phyloP scores from a whole-genome alignment of 2,888 invertebrate genomes.

The Drosophila macrospina region DNA sequence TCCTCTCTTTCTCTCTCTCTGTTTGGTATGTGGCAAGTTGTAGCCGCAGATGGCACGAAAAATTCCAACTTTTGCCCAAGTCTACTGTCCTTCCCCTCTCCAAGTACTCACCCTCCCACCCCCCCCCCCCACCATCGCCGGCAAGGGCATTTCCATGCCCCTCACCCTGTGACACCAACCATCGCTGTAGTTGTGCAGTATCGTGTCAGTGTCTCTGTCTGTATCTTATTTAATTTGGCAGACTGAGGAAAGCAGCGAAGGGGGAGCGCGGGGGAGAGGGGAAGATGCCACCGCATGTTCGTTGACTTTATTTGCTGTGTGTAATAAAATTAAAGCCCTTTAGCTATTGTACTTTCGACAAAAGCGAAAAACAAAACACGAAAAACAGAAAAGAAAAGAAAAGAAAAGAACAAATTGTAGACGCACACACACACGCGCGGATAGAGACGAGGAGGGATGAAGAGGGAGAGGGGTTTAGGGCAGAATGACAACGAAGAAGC shows the following conservation, averaged over 20 bases:
- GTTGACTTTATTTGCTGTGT: slow-evolving; percentile 80
- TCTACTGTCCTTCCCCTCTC: slow-evolving; percentile 2
- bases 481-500: slow-evolving; percentile 6
- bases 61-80: slow-evolving; percentile 64
- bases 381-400: too few relatives aligned
- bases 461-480: not conserved
- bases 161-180: not conserved
- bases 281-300: slow-evolving; percentile 69
- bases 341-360: slow-evolving; percentile 76
- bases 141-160: too few relatives aligned
- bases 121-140: slow-evolving; percentile 10
- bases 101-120: too few relatives aligned
- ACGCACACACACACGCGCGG: slow-evolving; percentile 27
- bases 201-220: slow-evolving; percentile 23
- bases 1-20: too few relatives aligned
- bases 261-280: not conserved
- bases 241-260: slow-evolving; percentile 5
- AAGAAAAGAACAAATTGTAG: slow-evolving; percentile 67
- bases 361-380: slow-evolving; percentile 17
- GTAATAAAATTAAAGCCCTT: slow-evolving; percentile 81
- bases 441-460: not conserved
- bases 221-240: slow-evolving; percentile 74
- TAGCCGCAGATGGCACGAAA: slow-evolving; percentile 76
- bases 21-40: slow-evolving; percentile 68
- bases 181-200: slow-evolving; percentile 8